A percentile compares a stretch with the other conserved stretches of the same genome.
phyloP scores from a whole-genome alignment of 64 coral and sea anemone genomes.

The Pocillopora verrucosa region DNA sequence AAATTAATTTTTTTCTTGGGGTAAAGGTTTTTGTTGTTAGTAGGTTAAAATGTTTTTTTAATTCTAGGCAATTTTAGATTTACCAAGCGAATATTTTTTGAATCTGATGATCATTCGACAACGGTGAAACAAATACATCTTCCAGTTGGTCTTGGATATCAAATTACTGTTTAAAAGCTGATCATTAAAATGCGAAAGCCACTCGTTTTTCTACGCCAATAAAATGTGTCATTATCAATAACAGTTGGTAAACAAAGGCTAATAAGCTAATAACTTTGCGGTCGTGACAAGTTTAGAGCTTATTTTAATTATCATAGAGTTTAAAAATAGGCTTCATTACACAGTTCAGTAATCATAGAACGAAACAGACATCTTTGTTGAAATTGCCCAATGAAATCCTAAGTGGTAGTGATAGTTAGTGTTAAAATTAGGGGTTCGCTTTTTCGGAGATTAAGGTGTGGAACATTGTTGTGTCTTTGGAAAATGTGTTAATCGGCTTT shows the following conservation, averaged over 20 bases:
- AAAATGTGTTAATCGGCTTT: background rate
- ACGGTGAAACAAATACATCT: too few species aligned
- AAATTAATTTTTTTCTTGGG: too few species aligned
- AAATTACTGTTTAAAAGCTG: background rate
- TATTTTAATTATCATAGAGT: background rate
- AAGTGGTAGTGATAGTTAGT: background rate
- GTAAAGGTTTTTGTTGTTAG: too few species aligned
- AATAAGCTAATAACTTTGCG: background rate
- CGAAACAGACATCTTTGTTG: background rate
- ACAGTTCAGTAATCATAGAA: background rate
- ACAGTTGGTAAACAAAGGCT: background rate
- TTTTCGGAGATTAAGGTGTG: background rate
- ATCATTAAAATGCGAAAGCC: background rate
- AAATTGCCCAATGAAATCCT: background rate
- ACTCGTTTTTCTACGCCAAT: background rate
- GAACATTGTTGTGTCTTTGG: too few species aligned
- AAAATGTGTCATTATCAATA: background rate
- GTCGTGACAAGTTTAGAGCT: background rate
- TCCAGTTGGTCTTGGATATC: too few species aligned
- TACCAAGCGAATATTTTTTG: too few species aligned
- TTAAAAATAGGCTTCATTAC: background rate
- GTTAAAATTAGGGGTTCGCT: background rate
- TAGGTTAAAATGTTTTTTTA: too few species aligned
- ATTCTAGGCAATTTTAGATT: too few species aligned
- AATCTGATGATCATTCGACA: too few species aligned